Conservation (phyloP, 1,140 invertebrate genomes). For the Lordiphosa mommai region DNA sequence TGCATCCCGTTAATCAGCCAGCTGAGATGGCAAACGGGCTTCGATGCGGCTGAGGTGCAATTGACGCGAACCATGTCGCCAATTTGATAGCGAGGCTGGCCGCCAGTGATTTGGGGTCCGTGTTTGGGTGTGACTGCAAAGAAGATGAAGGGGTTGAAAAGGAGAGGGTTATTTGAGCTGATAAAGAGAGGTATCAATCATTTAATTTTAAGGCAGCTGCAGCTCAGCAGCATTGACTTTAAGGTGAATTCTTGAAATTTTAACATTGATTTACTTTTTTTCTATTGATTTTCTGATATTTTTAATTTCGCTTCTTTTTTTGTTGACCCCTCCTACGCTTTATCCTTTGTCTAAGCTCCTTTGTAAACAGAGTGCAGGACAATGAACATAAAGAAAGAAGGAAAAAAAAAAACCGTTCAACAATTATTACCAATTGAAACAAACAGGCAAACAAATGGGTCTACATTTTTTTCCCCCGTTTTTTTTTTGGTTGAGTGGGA, state of each 20-base stretch:
- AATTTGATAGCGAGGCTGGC: constrained; percentile 88
- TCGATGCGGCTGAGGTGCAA: constrained; percentile 90
- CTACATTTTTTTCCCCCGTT: constrained; percentile 15
- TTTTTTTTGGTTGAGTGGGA: neutral
- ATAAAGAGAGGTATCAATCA: too few relatives aligned
- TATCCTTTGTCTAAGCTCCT: constrained; percentile 31
- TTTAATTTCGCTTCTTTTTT: too few relatives aligned
- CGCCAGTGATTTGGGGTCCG: constrained; percentile 90
- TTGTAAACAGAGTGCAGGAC: constrained; percentile 39
- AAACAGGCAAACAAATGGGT: constrained; percentile 26
- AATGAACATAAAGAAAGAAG: constrained; percentile 3
- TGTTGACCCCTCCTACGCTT: neutral
- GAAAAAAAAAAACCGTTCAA: constrained; percentile 43
- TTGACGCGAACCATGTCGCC: constrained; percentile 91
- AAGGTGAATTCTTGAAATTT: too few relatives aligned
- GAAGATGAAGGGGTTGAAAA: constrained; percentile 4
- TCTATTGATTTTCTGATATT: constrained; percentile 11
- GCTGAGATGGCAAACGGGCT: constrained; percentile 89
- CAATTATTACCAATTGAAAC: constrained; percentile 61
- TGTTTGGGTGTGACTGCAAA: constrained; percentile 88
- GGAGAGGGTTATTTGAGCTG: too few relatives aligned
- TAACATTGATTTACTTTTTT: too few relatives aligned
- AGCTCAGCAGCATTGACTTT: too few relatives aligned
- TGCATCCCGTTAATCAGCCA: constrained; percentile 94
- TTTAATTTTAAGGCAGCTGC: too few relatives aligned